phyloP scores from a whole-genome alignment of 2,113 vertebrate species.

The Beaufortia kweichowensis region DNA sequence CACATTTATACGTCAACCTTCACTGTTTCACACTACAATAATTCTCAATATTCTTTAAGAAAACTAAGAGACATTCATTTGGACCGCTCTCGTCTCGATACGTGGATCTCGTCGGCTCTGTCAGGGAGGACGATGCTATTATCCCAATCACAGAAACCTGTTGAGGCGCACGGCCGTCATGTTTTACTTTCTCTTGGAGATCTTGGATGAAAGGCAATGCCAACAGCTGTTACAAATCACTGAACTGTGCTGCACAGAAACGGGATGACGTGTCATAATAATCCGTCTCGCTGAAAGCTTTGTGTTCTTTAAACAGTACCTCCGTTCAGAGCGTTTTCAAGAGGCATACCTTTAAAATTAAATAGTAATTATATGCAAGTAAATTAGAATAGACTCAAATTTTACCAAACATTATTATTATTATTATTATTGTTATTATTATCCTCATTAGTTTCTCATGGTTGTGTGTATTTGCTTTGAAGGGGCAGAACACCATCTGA shows the following conservation, averaged over 20 bases:
- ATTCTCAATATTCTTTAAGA: constrained; percentile 29
- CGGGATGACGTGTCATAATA: constrained; percentile 50
- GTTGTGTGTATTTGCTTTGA: constrained; percentile 41
- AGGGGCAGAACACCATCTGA: constrained; percentile 14
- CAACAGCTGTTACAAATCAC: constrained; percentile 36
- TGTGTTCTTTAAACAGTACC: constrained; percentile 66
- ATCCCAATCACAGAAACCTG: not conserved
- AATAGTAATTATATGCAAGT: constrained; percentile 79
- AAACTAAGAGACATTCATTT: not conserved
- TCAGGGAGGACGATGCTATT: constrained; percentile 19
- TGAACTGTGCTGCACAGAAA: not conserved
- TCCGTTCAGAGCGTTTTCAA: constrained; percentile 70
- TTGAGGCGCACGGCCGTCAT: not conserved
- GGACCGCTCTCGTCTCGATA: not conserved
- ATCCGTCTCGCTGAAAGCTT: constrained; percentile 40
- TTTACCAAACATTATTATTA: constrained; percentile 74
- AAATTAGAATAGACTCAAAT: constrained; percentile 75
- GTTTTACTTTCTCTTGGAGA: not conserved
- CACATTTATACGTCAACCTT: constrained; percentile 35
- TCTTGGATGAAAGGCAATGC: constrained; percentile 18
- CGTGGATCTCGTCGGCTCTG: constrained; percentile 15
- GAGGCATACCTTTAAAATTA: constrained; percentile 77
- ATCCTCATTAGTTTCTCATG: constrained; percentile 62
- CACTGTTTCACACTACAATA: constrained; percentile 49
- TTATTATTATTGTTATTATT: constrained; percentile 61